A percentile compares a stretch with the other conserved stretches of the same genome.
phyloP scores from a whole-genome alignment of 2,113 vertebrate genomes.

The Oenanthe oenanthe region DNA sequence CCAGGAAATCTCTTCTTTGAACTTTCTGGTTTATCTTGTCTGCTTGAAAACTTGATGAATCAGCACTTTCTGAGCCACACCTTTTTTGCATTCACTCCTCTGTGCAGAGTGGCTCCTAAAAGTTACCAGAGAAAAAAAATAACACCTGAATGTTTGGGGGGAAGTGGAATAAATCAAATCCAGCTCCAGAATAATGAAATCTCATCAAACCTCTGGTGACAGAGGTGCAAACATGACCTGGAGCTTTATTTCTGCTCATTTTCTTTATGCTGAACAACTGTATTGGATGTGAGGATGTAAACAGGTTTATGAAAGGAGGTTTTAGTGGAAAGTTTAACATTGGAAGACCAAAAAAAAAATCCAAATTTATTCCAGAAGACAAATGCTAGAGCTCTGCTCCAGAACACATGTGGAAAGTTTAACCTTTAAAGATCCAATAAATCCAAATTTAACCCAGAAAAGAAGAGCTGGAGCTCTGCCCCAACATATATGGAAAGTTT shows the following conservation, averaged over 20 bases:
- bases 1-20: neutral
- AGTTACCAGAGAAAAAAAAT: neutral
- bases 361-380: accelerated
- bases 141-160: neutral
- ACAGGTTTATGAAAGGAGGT: neutral
- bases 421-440: neutral
- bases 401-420: neutral
- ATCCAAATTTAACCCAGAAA: neutral
- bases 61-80: neutral
- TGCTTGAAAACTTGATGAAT: neutral
- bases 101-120: neutral
- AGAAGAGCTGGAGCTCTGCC: no score
- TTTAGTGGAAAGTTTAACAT: neutral
- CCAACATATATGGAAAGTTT: neutral
- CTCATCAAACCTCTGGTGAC: neutral
- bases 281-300: neutral
- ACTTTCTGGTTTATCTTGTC: neutral
- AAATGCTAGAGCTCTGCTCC: neutral
- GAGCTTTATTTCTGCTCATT: neutral
- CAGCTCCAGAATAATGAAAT: neutral
- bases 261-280: neutral
- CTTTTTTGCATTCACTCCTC: neutral
- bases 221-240: neutral
- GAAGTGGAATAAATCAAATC: neutral
- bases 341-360: neutral